phyloP scores from a whole-genome alignment of 2,888 invertebrate species.

The Seira ritae region DNA sequence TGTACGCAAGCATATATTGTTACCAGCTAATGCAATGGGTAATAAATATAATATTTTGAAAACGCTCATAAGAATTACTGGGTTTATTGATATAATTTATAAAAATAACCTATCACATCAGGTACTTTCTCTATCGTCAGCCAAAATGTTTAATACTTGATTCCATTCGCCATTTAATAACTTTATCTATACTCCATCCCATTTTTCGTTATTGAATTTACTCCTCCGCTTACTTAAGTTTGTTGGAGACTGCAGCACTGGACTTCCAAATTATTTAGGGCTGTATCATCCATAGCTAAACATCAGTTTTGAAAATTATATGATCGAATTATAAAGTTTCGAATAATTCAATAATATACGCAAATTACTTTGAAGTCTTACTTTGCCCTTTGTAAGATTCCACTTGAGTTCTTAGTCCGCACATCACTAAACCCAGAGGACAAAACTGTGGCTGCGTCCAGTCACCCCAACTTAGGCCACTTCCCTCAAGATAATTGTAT shows the following conservation, averaged over 20 bases:
- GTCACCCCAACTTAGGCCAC: constrained; percentile 61
- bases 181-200: no score
- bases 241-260: constrained; percentile 34
- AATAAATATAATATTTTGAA: no score
- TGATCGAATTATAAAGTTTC: not conserved
- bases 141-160: no score
- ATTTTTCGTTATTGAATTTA: no score
- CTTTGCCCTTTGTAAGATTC: constrained; percentile 37
- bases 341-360: not conserved
- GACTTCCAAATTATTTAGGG: constrained; percentile 57
- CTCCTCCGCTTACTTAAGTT: no score
- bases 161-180: no score
- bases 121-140: no score
- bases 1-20: no score
- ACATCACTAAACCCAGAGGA: constrained; percentile 56
- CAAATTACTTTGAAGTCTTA: constrained; percentile 21
- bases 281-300: constrained; percentile 55
- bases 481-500: constrained; percentile 61
- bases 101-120: no score
- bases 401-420: constrained; percentile 68
- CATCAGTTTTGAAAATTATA: constrained; percentile 1
- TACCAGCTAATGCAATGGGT: no score
- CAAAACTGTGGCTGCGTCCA: constrained; percentile 66
- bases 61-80: no score
- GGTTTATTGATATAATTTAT: no score